Evolutionary conservation across 2,797 vertebrate genomes (phyloP).

Genomic region (Enteromius viviparus): DNA sequence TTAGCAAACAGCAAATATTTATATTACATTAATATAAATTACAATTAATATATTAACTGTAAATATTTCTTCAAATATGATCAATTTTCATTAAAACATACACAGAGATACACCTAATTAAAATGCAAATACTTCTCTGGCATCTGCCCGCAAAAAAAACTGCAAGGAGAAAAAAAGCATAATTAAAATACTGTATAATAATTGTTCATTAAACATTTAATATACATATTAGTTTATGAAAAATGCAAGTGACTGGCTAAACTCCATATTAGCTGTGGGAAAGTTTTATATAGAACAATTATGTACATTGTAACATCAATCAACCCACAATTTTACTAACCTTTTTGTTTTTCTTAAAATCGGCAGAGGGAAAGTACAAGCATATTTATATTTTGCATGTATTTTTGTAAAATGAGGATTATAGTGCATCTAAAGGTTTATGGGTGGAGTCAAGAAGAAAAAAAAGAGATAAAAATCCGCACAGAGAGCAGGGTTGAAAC

Average conservation of each 20-base stretch:
- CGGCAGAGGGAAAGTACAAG: neutral
- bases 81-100: no score
- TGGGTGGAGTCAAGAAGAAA: neutral
- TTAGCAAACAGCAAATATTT: no score
- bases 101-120: neutral
- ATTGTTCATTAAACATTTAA: neutral
- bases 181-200: neutral
- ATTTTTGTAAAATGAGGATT: neutral
- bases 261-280: neutral
- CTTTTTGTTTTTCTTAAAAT: neutral
- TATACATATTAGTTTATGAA: neutral
- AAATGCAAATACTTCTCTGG: neutral
- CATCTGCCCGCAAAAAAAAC: neutral
- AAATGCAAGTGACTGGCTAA: neutral
- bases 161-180: neutral
- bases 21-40: no score
- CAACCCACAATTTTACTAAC: neutral
- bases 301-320: neutral
- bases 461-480: neutral
- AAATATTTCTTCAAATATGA: no score
- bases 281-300: neutral
- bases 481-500: neutral
- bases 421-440: neutral
- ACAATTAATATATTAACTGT: no score
- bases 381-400: neutral